Evolutionary conservation across 2,113 vertebrate genomes (phyloP).

Genomic region (Colaptes auratus): DNA sequence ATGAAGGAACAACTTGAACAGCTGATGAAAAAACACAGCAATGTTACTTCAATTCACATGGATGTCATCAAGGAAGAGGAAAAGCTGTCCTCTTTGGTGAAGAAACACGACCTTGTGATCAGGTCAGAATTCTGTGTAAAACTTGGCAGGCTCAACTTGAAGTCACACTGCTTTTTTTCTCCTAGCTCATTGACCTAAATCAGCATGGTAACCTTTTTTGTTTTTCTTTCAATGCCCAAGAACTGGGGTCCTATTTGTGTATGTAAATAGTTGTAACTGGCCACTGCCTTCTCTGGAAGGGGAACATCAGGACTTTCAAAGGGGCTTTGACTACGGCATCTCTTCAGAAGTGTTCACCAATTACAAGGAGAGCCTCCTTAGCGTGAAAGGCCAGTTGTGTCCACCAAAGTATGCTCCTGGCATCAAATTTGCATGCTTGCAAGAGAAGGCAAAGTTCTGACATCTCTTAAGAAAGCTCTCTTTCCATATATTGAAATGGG

Average conservation of each 20-base stretch:
- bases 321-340: background rate
- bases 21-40: constrained; percentile 81
- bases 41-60: constrained; percentile 83
- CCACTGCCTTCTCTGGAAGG: background rate
- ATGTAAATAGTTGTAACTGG: background rate
- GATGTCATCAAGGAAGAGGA: constrained; percentile 83
- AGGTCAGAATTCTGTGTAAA: constrained; percentile 78
- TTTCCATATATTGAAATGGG: background rate
- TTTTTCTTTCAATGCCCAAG: background rate
- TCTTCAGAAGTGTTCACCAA: background rate
- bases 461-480: background rate
- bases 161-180: background rate
- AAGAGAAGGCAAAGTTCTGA: background rate
- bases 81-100: constrained; percentile 84
- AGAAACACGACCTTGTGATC: constrained; percentile 91
- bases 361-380: background rate
- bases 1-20: constrained; percentile 86
- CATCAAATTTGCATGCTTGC: background rate
- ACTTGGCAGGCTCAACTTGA: background rate
- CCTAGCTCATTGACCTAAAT: background rate
- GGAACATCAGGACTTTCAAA: background rate
- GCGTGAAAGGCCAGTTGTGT: background rate
- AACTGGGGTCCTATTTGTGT: background rate
- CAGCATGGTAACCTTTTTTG: background rate
- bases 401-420: background rate